phyloP scores from a whole-genome alignment of 2,113 vertebrate genomes.

The Chionodraco myersi region DNA sequence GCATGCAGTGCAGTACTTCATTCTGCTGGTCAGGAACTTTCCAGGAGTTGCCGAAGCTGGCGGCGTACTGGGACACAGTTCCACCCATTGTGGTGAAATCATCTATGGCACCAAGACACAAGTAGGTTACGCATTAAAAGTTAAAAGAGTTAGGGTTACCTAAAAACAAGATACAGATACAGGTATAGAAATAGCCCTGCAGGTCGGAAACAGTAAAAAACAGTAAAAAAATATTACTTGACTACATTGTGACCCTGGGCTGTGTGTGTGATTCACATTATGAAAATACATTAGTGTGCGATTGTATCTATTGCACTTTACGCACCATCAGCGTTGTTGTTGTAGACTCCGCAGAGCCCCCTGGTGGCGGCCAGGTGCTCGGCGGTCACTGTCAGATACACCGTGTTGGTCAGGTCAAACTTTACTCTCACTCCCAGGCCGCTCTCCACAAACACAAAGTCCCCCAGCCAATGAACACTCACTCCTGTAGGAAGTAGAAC shows the following conservation, averaged over 20 bases:
- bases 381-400: conserved; percentile 83
- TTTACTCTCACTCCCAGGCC: conserved; percentile 86
- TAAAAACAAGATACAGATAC: not conserved
- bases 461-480: conserved; percentile 90
- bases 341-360: conserved; percentile 93
- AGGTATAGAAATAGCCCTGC: not conserved
- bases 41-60: conserved; percentile 92
- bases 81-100: conserved; percentile 83
- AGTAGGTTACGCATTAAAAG: not conserved
- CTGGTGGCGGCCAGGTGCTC: conserved; percentile 84
- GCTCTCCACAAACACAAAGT: conserved; percentile 91
- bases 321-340: conserved; percentile 83
- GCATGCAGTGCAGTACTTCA: conserved; percentile 67
- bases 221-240: not conserved
- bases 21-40: conserved; percentile 81
- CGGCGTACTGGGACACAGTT: conserved; percentile 77
- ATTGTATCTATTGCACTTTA: not conserved
- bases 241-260: not conserved
- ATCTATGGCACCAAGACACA: conserved; percentile 66
- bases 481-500: conserved; percentile 80
- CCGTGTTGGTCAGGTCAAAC: conserved; percentile 81
- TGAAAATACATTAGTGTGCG: not conserved
- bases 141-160: not conserved
- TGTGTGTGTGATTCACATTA: not conserved
- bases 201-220: not conserved